Conservation (phyloP, 2,113 vertebrate species). For the Eclectus roratus region DNA sequence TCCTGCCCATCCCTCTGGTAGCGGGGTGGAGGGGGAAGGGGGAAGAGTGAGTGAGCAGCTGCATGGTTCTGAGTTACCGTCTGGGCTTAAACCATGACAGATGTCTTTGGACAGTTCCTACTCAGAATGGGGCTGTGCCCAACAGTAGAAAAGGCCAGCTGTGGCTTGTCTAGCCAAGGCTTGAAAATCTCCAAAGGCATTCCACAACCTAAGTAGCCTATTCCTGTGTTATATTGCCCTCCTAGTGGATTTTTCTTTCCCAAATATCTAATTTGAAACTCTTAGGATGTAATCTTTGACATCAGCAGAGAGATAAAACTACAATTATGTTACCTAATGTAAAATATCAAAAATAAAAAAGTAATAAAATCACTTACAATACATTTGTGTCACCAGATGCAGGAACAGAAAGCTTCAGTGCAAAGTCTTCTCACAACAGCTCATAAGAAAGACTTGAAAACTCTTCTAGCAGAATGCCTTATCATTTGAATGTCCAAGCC, state of each 20-base stretch:
- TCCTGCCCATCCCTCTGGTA: too few species aligned
- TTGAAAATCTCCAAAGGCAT: not conserved
- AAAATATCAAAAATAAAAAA: not conserved
- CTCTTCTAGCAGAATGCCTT: not conserved
- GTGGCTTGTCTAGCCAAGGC: not conserved
- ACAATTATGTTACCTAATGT: not conserved
- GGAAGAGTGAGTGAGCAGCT: too few species aligned
- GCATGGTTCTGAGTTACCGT: too few species aligned
- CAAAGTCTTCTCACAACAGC: not conserved
- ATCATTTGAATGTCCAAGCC: not conserved
- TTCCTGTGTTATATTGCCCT: not conserved
- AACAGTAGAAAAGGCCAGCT: not conserved
- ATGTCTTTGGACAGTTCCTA: not conserved
- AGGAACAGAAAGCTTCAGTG: not conserved
- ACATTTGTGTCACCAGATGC: not conserved
- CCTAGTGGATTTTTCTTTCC: not conserved
- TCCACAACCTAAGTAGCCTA: rapidly evolving
- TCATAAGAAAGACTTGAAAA: not conserved
- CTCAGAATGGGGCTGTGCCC: not conserved
- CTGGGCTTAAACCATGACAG: too few species aligned
- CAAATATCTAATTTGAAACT: not conserved
- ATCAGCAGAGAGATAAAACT: not conserved
- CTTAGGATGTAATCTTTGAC: not conserved
- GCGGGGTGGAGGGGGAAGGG: too few species aligned
- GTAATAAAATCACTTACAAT: not conserved